phyloP scores from a whole-genome alignment of 2,797 vertebrate species.

The Tamandua tetradactyla region DNA sequence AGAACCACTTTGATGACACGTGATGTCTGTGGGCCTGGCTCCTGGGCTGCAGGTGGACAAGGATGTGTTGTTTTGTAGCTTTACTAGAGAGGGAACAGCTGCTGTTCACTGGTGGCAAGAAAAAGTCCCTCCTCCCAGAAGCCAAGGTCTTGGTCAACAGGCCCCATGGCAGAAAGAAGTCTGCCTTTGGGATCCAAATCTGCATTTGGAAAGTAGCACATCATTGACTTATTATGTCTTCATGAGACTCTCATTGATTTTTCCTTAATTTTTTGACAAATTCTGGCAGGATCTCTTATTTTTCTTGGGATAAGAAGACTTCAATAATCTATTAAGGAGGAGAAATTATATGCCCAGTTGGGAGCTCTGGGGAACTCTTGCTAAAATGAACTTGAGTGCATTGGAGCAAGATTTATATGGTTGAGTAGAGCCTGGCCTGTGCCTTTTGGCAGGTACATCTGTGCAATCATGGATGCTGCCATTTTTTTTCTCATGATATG shows the following conservation, averaged over 20 bases:
- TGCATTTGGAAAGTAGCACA: slow-evolving; percentile 36
- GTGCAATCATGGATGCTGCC: background rate
- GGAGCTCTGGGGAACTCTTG: slow-evolving; percentile 56
- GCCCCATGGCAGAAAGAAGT: no score
- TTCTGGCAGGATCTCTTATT: slow-evolving; percentile 44
- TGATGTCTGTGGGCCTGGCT: background rate
- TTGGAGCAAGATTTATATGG: background rate
- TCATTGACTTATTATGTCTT: slow-evolving; percentile 20
- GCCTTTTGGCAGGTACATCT: background rate
- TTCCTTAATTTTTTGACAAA: slow-evolving; percentile 71
- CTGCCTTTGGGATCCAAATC: background rate
- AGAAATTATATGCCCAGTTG: background rate
- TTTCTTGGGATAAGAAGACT: slow-evolving; percentile 9
- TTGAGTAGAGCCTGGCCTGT: background rate
- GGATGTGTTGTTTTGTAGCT: background rate
- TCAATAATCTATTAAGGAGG: background rate
- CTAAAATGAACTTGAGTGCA: slow-evolving; percentile 49
- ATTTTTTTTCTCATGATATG: background rate
- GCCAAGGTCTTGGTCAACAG: background rate
- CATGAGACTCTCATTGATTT: slow-evolving; percentile 58
- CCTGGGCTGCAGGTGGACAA: background rate
- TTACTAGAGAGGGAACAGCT: background rate
- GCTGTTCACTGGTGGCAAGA: background rate
- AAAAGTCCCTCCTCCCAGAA: background rate
- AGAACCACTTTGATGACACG: background rate